A percentile compares a stretch with the other conserved stretches of the same genome.
Conservation (phyloP, 2,888 invertebrate genomes). For the Mimas tiliae region DNA sequence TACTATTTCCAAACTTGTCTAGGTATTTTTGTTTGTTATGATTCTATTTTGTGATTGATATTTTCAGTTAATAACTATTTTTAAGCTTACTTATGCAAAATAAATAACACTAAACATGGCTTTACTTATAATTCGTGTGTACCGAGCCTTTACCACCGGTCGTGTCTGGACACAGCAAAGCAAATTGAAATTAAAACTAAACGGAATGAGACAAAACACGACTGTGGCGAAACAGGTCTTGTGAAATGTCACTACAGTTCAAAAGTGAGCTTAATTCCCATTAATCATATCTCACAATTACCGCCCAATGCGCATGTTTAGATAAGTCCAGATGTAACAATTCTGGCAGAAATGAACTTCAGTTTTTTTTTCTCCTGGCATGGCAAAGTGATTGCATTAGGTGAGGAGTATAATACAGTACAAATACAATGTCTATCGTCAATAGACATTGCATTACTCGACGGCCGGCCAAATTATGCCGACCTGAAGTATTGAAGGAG, state of each 20-base stretch:
- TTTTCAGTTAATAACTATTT: no score
- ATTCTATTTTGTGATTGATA: no score
- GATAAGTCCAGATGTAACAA: no score
- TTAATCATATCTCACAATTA: not conserved
- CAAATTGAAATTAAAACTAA: slow-evolving; percentile 79
- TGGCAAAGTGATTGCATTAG: no score
- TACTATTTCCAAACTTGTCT: no score
- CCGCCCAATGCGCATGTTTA: not conserved
- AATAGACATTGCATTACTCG: no score
- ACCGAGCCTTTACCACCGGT: slow-evolving; percentile 47
- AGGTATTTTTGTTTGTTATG: no score
- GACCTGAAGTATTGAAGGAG: no score
- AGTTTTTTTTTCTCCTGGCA: not conserved
- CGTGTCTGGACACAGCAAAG: slow-evolving; percentile 74
- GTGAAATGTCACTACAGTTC: slow-evolving; percentile 50
- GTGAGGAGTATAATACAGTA: no score
- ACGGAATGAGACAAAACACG: slow-evolving; percentile 57
- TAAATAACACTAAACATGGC: not conserved
- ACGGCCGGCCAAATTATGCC: no score
- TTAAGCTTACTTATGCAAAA: no score
- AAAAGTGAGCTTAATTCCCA: slow-evolving; percentile 14
- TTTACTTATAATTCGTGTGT: slow-evolving; percentile 35
- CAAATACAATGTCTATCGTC: no score
- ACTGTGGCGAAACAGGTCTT: slow-evolving; percentile 65
- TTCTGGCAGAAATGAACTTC: not conserved